Base-by-base conservation (phyloP, 2,113 vertebrate genomes). In the Sinocyclocheilus anophthalmus region DNA sequence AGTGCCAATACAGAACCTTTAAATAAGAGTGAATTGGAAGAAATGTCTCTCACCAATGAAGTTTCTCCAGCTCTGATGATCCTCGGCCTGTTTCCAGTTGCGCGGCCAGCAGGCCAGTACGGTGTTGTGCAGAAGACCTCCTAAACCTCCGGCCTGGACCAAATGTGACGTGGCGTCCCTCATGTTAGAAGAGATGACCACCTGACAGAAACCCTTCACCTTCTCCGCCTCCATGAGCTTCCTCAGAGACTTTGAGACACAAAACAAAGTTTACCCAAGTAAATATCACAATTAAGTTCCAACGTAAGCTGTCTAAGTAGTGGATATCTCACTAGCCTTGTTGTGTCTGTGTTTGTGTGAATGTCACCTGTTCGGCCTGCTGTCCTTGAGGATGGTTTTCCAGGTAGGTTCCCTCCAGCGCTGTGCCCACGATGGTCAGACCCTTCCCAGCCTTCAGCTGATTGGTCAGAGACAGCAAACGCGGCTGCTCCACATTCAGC, bases 381-480 rank as follows among this genome's bases (percentile, higher is more conserved):
- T 98, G 97, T 0, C 94, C 92, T 91, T 97, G 96, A 0, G 96
- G 95, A 33, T 96, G 91, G 92, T 99, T 98, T 72, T 97, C 95
- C 91, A 99, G 94, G 90, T 95, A 99, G 65, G 95, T 98, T n/a
- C 98, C 98, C 83, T 96, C 96, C 6, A 99, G 94, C 73, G 98
- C 97, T 0, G 97, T 97, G 70, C 97, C 98, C 85, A 99, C 98
- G 0, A 99, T 99, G 83, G 98, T 99, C 88, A 99, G 94, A 16
- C 98, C 98, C 91, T 99, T 99, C n/a, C 98, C 97, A 0, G 98
- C 98, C 92, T 99, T 99, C 84, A 99, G 94, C 94, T 99, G 98
- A 0, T 96, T 97, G 7, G 98, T 99, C 91, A 99, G 88, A 13
- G 98, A 99, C 48, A 99, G 96, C 83, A 99, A 95, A 87, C 98